A percentile compares a stretch with the other conserved stretches of the same genome.
Conservation (phyloP, 2,888 invertebrate species). For the Netelia inedita region DNA sequence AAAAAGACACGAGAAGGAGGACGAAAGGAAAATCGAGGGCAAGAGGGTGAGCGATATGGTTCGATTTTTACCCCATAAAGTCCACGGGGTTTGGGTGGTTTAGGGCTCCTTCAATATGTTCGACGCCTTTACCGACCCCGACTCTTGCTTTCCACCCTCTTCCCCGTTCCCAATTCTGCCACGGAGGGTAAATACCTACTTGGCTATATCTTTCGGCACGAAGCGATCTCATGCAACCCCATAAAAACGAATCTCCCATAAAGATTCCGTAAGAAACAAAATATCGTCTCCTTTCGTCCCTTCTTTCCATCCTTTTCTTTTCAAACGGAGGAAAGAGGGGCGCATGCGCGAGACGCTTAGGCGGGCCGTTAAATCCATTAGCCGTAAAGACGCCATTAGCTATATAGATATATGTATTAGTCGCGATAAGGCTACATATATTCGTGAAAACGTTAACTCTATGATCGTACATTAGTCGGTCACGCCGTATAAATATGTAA, state of each 20-base stretch:
- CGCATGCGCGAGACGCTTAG: no score
- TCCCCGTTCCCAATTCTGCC: constrained; percentile 36
- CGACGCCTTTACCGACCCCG: background rate
- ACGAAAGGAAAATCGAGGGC: constrained; percentile 18
- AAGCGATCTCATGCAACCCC: constrained; percentile 50
- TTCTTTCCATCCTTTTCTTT: constrained; percentile 8
- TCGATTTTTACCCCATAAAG: constrained; percentile 56
- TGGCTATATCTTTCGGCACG: constrained; percentile 21
- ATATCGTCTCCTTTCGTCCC: background rate
- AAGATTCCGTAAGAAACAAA: constrained; percentile 41
- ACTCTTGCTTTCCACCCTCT: background rate
- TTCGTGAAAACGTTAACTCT: no score
- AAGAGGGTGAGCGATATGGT: constrained; percentile 10
- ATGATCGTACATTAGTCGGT: no score
- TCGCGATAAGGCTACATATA: no score
- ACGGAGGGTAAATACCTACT: constrained; percentile 43
- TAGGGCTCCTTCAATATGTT: constrained; percentile 31
- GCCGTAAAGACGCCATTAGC: background rate
- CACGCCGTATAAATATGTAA: no score
- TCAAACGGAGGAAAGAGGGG: constrained; percentile 8
- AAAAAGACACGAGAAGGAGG: background rate
- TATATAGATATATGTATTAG: no score
- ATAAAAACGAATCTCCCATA: constrained; percentile 55
- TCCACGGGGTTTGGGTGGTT: constrained; percentile 45
- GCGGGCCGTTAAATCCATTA: constrained; percentile 18